Evolutionary conservation across 1,140 invertebrate species (phyloP).

Genomic region (Sarcophaga peregrina): DNA sequence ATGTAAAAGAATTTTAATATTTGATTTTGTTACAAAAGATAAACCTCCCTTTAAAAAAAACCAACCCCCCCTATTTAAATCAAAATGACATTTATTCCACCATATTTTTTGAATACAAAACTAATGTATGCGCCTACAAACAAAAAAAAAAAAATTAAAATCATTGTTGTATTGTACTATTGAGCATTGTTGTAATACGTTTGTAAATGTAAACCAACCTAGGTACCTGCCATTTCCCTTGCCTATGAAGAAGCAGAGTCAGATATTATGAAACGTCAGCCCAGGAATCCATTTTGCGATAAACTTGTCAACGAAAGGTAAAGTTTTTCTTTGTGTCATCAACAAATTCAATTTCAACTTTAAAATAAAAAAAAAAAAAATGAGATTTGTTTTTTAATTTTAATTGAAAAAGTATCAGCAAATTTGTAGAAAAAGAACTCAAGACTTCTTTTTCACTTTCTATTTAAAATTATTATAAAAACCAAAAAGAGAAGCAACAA

Average conservation of each 20-base stretch:
- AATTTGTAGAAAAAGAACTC: neutral
- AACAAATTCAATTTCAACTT: neutral
- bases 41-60: too few relatives aligned
- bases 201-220: conserved; percentile 50
- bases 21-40: too few relatives aligned
- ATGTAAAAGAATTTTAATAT: too few relatives aligned
- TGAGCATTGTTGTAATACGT: neutral
- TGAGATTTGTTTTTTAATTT: neutral
- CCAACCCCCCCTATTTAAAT: too few relatives aligned
- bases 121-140: neutral
- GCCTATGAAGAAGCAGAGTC: conserved; percentile 99
- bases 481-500: too few relatives aligned
- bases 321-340: conserved; percentile 58
- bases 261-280: conserved; percentile 99
- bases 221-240: conserved; percentile 99
- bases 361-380: neutral
- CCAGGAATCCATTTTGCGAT: conserved; percentile 95
- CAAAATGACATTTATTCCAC: too few relatives aligned
- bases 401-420: conserved; percentile 8
- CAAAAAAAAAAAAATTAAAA: neutral
- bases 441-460: neutral
- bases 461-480: too few relatives aligned
- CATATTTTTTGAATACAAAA: neutral
- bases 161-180: too few relatives aligned
- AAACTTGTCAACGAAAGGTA: conserved; percentile 99